Conservation (phyloP, 1,140 invertebrate species). For the Heliconius eleuchia region DNA sequence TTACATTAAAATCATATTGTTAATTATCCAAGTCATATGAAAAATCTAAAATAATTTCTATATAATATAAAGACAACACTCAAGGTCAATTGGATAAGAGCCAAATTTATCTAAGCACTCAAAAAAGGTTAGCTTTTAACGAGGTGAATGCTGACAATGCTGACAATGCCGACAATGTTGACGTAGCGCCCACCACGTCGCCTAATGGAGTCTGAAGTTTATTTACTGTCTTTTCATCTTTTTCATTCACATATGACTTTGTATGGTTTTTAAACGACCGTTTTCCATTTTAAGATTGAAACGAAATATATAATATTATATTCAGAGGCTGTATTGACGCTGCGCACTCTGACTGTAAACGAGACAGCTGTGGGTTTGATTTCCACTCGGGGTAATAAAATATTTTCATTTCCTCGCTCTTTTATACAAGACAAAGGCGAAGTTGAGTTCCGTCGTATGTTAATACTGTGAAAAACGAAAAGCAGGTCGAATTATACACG, state of each 20-base stretch:
- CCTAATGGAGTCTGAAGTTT: slow-evolving; percentile 13
- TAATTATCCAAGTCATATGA: background rate
- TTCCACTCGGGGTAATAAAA: background rate
- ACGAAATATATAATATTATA: background rate
- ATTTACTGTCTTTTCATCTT: background rate
- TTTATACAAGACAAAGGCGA: background rate
- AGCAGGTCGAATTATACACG: too few relatives aligned
- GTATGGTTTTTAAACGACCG: background rate
- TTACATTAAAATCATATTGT: background rate
- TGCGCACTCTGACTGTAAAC: background rate
- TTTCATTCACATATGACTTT: background rate
- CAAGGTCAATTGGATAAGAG: background rate
- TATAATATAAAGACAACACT: background rate
- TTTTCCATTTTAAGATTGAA: background rate
- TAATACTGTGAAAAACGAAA: background rate
- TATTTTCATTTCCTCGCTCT: background rate
- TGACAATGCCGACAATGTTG: background rate
- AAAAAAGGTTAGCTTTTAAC: slow-evolving; percentile 8
- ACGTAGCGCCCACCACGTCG: background rate
- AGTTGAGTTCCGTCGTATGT: background rate
- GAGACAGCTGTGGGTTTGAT: background rate
- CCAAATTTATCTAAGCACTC: background rate
- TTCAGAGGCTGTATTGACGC: background rate
- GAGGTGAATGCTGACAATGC: slow-evolving; percentile 2
- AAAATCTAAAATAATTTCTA: background rate